Conservation (phyloP, 2,113 vertebrate species). For the Cryptomyrus ogoouensis region DNA sequence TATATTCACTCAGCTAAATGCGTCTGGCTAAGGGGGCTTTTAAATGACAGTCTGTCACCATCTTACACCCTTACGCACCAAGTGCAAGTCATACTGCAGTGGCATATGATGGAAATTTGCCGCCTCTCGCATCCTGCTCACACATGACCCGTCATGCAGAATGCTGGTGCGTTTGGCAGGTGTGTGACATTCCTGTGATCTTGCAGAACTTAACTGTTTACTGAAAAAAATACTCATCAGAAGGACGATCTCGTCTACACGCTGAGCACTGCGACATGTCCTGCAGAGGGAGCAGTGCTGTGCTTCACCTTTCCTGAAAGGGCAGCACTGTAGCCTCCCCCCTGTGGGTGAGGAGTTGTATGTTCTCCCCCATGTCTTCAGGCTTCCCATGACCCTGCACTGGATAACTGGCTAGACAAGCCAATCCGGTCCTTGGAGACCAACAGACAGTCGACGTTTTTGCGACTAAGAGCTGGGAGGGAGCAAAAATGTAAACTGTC, state of each 20-base stretch:
- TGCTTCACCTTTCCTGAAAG: neutral
- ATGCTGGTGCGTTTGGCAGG: neutral
- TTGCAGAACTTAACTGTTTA: neutral
- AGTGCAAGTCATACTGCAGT: neutral
- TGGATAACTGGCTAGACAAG: neutral
- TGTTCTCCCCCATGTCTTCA: neutral
- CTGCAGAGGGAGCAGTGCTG: neutral
- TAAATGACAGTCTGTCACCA: neutral
- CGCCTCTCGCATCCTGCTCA: neutral
- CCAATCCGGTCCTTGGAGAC: too few relatives aligned
- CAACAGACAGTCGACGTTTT: too few relatives aligned
- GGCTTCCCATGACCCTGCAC: neutral
- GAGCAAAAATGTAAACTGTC: too few relatives aligned
- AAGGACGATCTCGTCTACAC: neutral
- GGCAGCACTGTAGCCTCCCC: neutral
- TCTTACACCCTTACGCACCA: neutral
- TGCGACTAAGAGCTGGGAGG: too few relatives aligned
- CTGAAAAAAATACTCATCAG: neutral
- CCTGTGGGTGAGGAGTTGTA: neutral
- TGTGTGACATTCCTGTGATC: neutral
- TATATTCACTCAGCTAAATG: neutral
- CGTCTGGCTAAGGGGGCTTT: neutral
- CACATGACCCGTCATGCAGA: conserved; percentile 4
- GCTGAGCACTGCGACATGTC: neutral
- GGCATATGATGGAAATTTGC: neutral